These are phyloP conservation scores for Agonopterix arenella DNA, from an alignment of 2,888 invertebrate genomes.

Conservation along the genomic window DNA sequence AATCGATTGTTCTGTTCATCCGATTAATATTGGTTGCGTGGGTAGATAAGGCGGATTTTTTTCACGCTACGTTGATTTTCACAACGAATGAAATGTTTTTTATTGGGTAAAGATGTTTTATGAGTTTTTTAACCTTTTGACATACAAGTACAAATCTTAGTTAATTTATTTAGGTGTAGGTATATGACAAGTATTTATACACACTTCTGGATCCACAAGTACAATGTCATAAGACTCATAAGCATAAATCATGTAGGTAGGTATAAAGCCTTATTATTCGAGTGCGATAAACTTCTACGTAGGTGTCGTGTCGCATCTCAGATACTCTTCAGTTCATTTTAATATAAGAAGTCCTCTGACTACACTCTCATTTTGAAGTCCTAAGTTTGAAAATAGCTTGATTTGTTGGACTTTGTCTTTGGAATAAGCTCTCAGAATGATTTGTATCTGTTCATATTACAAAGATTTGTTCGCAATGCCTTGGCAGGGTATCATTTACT, in stretches of 20 bases:
- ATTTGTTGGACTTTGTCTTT: no score
- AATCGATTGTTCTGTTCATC: not conserved
- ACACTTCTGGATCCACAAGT: no score
- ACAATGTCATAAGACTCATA: no score
- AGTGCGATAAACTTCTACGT: slow-evolving; percentile 10
- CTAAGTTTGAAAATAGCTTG: no score
- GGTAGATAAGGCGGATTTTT: not conserved
- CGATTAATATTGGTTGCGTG: not conserved
- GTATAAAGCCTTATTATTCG: not conserved
- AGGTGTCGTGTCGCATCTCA: slow-evolving; percentile 7
- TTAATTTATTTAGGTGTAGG: not conserved
- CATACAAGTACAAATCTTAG: not conserved
- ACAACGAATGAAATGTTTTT: no score
- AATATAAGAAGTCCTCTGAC: no score
- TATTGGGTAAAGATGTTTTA: no score
- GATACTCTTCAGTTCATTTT: no score
- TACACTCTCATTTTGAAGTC: no score
- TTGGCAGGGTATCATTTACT: slow-evolving; percentile 11
- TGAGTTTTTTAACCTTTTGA: no score
- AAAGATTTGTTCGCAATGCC: slow-evolving; percentile 8
- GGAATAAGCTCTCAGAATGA: slow-evolving; percentile 11
- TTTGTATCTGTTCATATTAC: slow-evolving; percentile 20
- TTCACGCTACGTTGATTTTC: no score
- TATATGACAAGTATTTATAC: not conserved
- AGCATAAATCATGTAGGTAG: no score